Conservation (phyloP, 2,797 vertebrate species). For the Helarctos malayanus region DNA sequence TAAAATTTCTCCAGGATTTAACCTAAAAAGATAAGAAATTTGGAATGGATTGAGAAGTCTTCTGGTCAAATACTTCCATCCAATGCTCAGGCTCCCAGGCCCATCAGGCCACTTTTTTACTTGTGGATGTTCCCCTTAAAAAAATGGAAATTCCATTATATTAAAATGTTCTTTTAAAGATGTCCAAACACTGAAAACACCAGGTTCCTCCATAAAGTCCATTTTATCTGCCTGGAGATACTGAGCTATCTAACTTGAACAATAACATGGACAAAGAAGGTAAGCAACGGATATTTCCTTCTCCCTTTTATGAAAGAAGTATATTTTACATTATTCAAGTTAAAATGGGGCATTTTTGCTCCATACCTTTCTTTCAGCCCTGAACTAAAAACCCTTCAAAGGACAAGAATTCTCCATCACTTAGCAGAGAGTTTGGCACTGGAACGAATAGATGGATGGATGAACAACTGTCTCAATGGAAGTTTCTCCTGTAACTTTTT, state of each 20-base stretch:
- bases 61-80: neutral
- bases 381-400: neutral
- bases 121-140: neutral
- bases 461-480: neutral
- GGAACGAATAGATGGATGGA: neutral
- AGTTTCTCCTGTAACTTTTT: neutral
- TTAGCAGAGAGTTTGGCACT: neutral
- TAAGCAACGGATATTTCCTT: neutral
- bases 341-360: neutral
- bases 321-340: neutral
- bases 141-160: conserved; percentile 20
- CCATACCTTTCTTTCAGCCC: neutral
- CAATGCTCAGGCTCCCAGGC: neutral
- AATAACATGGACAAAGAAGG: neutral
- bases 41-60: neutral
- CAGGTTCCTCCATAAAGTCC: neutral
- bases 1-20: neutral
- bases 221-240: neutral
- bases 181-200: neutral
- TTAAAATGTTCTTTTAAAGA: conserved; percentile 9
- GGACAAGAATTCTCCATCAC: neutral
- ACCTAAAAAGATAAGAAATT: neutral
- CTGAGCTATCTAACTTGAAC: neutral
- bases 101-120: neutral
- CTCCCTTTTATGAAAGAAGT: neutral